Conservation (phyloP, 2,113 vertebrate genomes). For the Nannospalax galili region DNA sequence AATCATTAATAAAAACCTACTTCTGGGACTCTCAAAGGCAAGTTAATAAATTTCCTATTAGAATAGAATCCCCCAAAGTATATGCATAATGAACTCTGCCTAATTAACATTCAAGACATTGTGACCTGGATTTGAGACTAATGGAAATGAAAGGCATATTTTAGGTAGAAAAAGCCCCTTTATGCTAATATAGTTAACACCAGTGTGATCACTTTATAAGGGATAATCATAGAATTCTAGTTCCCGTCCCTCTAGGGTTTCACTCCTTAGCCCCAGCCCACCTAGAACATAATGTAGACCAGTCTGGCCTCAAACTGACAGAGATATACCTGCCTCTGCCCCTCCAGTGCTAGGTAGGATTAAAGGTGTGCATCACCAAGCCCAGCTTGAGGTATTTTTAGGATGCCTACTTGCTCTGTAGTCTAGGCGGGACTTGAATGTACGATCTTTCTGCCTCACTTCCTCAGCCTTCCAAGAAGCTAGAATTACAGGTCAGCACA, state of each 20-base stretch:
- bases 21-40: constrained; percentile 21
- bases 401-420: background rate
- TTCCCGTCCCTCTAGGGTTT: background rate
- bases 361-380: background rate
- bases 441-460: background rate
- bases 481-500: background rate
- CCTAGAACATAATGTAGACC: too few species aligned
- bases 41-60: constrained; percentile 39
- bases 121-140: background rate
- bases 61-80: constrained; percentile 19
- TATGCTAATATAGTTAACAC: background rate
- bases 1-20: background rate
- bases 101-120: constrained; percentile 22
- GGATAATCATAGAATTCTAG: background rate
- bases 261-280: too few species aligned
- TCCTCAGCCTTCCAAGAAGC: background rate
- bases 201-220: background rate
- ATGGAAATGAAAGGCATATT: background rate
- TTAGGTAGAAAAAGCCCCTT: background rate
- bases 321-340: too few species aligned
- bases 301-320: too few species aligned
- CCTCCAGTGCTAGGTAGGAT: too few species aligned
- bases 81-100: background rate
- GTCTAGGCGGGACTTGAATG: background rate
- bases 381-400: too few species aligned